Evolutionary conservation across 2,113 vertebrate genomes (phyloP).

Genomic region (Dasyornis broadbenti): DNA sequence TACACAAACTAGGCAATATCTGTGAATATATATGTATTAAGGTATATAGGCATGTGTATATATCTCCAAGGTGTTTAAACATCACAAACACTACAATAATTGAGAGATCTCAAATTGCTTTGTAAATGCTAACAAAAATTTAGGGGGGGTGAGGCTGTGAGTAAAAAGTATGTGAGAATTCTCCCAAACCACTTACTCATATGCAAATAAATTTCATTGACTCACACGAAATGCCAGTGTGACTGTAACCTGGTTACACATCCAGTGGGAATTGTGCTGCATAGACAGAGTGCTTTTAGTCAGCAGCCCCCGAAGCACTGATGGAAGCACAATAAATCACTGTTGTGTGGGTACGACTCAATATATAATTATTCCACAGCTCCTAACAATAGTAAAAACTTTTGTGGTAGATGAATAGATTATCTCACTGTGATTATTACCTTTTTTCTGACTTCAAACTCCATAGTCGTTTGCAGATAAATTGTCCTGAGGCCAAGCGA

Average conservation of each 20-base stretch:
- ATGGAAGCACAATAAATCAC: background rate
- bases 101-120: background rate
- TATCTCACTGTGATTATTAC: background rate
- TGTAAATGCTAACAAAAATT: background rate
- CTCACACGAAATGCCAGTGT: background rate
- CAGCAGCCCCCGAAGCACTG: accelerated
- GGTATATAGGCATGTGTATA: background rate
- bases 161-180: background rate
- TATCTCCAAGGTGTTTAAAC: background rate
- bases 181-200: background rate
- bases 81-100: background rate
- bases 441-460: background rate
- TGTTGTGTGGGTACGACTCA: background rate
- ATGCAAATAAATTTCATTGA: background rate
- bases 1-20: background rate
- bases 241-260: background rate
- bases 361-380: background rate
- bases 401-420: background rate
- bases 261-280: background rate
- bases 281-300: background rate
- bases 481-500: background rate
- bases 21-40: background rate
- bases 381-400: background rate
- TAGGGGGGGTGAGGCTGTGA: background rate
- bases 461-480: background rate